Conservation (phyloP, 2,888 invertebrate species). For the Timema cristinae region DNA sequence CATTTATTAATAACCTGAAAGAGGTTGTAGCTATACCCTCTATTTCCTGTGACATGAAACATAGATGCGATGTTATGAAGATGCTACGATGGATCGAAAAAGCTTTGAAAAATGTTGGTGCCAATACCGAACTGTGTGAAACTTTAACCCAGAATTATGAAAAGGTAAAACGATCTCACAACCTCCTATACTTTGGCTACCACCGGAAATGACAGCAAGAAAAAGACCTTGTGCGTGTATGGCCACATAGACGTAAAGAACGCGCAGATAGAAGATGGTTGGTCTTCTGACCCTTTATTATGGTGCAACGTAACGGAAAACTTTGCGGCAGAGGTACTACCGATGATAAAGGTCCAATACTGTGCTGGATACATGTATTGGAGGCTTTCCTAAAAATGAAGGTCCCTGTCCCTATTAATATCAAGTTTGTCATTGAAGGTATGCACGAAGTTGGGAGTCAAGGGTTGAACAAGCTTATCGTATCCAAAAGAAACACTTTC, state of each 20-base stretch:
- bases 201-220: conserved; percentile 49
- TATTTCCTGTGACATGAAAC: conserved; percentile 54
- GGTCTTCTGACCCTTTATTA: conserved; percentile 56
- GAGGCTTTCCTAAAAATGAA: conserved; percentile 49
- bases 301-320: conserved; percentile 53
- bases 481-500: conserved; percentile 46
- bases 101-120: conserved; percentile 41
- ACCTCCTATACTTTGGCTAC: conserved; percentile 50
- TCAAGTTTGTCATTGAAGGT: conserved; percentile 57
- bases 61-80: conserved; percentile 47
- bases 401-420: conserved; percentile 52
- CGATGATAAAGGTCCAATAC: conserved; percentile 57
- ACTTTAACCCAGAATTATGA: conserved; percentile 45
- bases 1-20: conserved; percentile 48
- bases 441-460: conserved; percentile 59
- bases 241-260: conserved; percentile 61
- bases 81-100: conserved; percentile 50
- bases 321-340: conserved; percentile 56
- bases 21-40: conserved; percentile 56
- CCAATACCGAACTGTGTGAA: conserved; percentile 43
- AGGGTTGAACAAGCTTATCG: conserved; percentile 53
- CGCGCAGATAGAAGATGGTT: conserved; percentile 49
- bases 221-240: conserved; percentile 56
- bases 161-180: conserved; percentile 45
- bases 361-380: conserved; percentile 55